Base-by-base conservation (phyloP, 2,797 vertebrate species). In the Pteropus rufus region DNA sequence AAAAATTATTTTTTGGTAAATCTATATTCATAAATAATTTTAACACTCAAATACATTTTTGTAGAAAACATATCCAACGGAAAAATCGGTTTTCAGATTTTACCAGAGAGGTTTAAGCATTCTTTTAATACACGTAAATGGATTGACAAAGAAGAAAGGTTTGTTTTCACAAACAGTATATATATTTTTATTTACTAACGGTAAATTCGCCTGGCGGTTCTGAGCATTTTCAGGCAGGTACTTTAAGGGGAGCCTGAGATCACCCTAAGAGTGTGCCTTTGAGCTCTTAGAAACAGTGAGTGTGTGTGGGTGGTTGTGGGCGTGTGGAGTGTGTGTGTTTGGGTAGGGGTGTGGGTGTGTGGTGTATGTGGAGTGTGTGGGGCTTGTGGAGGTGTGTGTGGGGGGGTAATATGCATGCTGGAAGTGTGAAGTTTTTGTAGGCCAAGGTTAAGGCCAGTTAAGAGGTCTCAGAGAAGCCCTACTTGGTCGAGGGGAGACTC, bases 41-140 rank as follows among this genome's bases (percentile, higher is more conserved):
- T 62, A 77, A 46, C 26, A 82, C 24, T 81, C 29, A 85, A 82
- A 31, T 77, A 7, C 23, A 6, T 64, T 73, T 89, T 91, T 76
- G 36, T 7, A 62, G 67, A 90, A 81, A 79, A 92, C 23, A 31
- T 62, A 75, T 2, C 52, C 6, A 72, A 44, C 16, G 87, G n/a
- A 95, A 96, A 96, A 95, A 94, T 79, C 10, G 70, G 1, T 3
- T 92, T 88, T 93, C 46, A 67, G 26, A 81, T 83, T 96, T 76
- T 23, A 41, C n/a, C 29, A 83, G 19, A 73, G 79, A 92, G 21
- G 1, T 36, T 10, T 72, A n/a, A 29, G 29, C 2, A 3, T 79
- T 80, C 26, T 87, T 77, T 92, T 69, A 67, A 69, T 79, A 73
- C 60, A 64, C 21, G 10, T 73, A 84, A 83, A 41, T 94, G 29